Evolutionary conservation across 2,113 vertebrate genomes (phyloP), one percentile per base, ranked within the genome.

Genomic region (Myotis lucifugus): DNA sequence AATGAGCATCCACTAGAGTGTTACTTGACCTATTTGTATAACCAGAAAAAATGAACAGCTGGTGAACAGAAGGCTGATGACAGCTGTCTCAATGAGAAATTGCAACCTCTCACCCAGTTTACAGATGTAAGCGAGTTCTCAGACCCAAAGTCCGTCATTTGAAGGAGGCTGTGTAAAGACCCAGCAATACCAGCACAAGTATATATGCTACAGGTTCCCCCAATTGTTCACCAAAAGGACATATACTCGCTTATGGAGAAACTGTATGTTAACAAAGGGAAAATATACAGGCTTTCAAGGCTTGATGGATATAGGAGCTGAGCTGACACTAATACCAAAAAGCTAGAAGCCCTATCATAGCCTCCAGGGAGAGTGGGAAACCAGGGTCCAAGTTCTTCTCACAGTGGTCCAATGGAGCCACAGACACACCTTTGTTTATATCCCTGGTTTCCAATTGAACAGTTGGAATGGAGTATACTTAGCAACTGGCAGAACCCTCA

Each of bases 31-130:
- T 73, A 5, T 19, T 72, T 17, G 21, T 52, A 85, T 67, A 59
- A 82, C 32, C 29, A 91, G 61, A 79, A 83, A 88, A 76, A 81
- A 59, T 29, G 2, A 67, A 72, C 67, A 94, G 78, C 85, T 93
- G 89, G 61, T 85, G 32, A 96, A 90, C 77, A 88, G 85, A 91
- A 93, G 72, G 86, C 67, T 88, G 34, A 40, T 50, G n/a, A n/a
- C 29, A 85, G 52, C 50, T 94, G 23, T 85, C 37, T 70, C 77
- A 32, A 9, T 67, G 40, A 61, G 89, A 95, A 77, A 77, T 34
- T 52, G 15, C 18, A 82, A 54, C 37, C n/a, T 40, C 66, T 95
- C 6, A 59, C 23, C 3, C 52, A 61, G 15, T 61, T 67, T 83
- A 77, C 32, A 92, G 29, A 72, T n/a, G 34, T 90, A 82, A 67